These are phyloP conservation scores for Microcebus tavaratra DNA, from an alignment of 2,113 vertebrate genomes.

Conservation along the genomic window DNA sequence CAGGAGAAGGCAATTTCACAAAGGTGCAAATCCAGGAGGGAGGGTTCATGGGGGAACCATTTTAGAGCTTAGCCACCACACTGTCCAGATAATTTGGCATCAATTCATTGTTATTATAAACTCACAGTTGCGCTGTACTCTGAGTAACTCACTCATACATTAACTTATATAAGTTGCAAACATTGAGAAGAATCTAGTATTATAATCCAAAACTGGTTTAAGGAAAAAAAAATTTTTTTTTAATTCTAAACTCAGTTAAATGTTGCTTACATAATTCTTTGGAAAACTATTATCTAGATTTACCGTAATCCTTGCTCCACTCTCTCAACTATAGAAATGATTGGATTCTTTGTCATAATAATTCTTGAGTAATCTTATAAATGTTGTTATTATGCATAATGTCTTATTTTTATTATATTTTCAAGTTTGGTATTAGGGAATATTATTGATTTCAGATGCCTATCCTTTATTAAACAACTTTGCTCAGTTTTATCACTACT, in stretches of 20 bases:
- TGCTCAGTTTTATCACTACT: background rate
- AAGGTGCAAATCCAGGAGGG: background rate
- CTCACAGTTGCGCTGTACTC: background rate
- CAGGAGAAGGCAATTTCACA: background rate
- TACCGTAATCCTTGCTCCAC: background rate
- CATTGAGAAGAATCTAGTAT: background rate
- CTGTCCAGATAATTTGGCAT: background rate
- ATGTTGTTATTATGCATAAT: background rate
- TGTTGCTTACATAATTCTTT: constrained; percentile 6
- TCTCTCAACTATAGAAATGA: background rate
- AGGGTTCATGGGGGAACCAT: background rate
- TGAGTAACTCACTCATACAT: background rate
- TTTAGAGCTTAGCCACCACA: background rate
- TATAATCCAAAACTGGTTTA: background rate
- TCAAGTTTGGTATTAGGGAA: background rate
- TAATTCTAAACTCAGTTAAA: constrained; percentile 2
- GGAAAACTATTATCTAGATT: background rate
- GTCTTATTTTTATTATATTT: background rate
- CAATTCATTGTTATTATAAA: background rate
- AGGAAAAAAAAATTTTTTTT: background rate
- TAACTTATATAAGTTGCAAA: background rate
- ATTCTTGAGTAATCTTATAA: background rate
- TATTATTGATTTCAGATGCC: background rate
- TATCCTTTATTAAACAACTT: background rate
- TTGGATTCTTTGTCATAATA: background rate